Conservation (phyloP, 2,888 invertebrate species). For the Drosophila mayaguana region DNA sequence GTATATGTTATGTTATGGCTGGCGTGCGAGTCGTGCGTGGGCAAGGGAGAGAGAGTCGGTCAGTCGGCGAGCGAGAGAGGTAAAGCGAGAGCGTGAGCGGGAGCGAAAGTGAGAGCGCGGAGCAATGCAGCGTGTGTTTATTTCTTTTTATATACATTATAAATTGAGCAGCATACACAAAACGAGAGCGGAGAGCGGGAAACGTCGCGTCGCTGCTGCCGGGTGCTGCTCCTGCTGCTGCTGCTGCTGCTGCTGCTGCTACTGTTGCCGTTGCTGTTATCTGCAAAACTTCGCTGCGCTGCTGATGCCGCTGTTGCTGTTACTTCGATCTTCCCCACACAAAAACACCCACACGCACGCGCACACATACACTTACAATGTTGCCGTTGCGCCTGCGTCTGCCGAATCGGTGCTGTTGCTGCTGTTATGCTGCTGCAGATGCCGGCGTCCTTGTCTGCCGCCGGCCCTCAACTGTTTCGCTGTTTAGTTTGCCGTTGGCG, state of each 20-base stretch:
- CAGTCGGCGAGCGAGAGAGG: constrained; percentile 42
- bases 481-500: constrained; percentile 62
- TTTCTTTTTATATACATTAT: constrained; percentile 11
- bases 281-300: constrained; percentile 53
- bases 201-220: constrained; percentile 60
- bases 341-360: not conserved
- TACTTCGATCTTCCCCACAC: constrained; percentile 48
- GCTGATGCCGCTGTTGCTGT: constrained; percentile 53
- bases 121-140: constrained; percentile 44
- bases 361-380: constrained; percentile 13
- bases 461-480: constrained; percentile 37
- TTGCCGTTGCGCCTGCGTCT: constrained; percentile 37
- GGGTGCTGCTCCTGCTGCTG: constrained; percentile 14
- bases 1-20: constrained; percentile 58
- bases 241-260: constrained; percentile 38
- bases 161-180: constrained; percentile 27
- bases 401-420: constrained; percentile 22
- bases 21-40: constrained; percentile 53
- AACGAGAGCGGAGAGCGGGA: constrained; percentile 58
- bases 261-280: constrained; percentile 54
- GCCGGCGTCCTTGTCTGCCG: constrained; percentile 25
- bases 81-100: constrained; percentile 46
- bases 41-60: constrained; percentile 43
- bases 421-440: constrained; percentile 31
- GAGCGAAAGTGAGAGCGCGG: constrained; percentile 16